A percentile compares a stretch with the other conserved stretches of the same genome.
phyloP scores from a whole-genome alignment of 2,113 vertebrate species.

The Anthoscopus minutus region DNA sequence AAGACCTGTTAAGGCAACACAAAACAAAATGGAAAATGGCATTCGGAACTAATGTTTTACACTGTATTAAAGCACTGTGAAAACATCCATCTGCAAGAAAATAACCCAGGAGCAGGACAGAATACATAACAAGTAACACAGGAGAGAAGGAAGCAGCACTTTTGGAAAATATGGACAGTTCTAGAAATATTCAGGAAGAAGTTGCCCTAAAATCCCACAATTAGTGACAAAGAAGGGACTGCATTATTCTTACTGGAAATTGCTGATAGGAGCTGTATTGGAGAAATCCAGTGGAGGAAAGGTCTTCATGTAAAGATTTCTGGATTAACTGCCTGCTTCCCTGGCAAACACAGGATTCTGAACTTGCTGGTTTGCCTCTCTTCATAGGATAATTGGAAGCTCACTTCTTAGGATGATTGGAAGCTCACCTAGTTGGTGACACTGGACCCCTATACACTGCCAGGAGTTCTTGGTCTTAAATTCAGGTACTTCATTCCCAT shows the following conservation, averaged over 20 bases:
- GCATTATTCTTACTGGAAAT: background rate
- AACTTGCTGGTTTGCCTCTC: background rate
- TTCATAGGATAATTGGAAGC: background rate
- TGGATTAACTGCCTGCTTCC: background rate
- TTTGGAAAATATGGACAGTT: background rate
- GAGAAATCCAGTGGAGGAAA: background rate
- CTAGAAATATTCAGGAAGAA: background rate
- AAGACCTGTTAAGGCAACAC: background rate
- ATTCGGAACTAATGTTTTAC: background rate
- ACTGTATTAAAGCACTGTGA: background rate
- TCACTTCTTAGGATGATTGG: background rate
- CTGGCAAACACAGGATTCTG: background rate
- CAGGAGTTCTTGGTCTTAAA: background rate
- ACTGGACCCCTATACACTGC: background rate
- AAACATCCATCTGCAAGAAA: background rate
- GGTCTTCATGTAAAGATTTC: background rate
- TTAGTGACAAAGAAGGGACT: background rate
- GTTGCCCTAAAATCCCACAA: background rate
- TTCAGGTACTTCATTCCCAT: background rate
- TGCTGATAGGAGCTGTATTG: background rate
- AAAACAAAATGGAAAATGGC: background rate
- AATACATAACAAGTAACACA: background rate
- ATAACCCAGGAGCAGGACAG: background rate
- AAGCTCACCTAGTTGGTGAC: background rate
- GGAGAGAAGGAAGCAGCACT: background rate